Base-by-base conservation (phyloP, 2,888 invertebrate species). In the Drosophila testacea region DNA sequence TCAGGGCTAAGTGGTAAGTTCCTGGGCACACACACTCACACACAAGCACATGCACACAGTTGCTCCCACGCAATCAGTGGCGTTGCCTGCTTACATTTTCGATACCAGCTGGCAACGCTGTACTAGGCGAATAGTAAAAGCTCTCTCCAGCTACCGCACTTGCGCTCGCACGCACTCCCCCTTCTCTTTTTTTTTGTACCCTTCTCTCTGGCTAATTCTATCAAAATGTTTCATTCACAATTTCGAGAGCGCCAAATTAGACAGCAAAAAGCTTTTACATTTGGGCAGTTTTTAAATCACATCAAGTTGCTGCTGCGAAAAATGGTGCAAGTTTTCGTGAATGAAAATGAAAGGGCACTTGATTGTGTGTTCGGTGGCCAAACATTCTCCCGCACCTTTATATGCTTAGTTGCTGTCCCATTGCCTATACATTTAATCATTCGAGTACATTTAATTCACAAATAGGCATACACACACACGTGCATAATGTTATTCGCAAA, bases 1-100 rank as follows among this genome's bases (percentile, higher is more conserved):
- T 81, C 77, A 92, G 92, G 91, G 92, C 91, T 75, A 92, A 92
- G 75, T 92, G 92, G 93, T 92, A 85, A 91, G 93, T 91, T 81
- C 73, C 71, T 73, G 71, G 61, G 32, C 48, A 60, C 46, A 42
- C 44, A 42, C 44, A 41, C 47, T 38, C 38, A 62, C 28, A 50
- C 54, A 54, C 13, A 22, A 16, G 32, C 48, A 56, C 27, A 38
- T 47, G 39, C 16, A 46, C 44, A 66, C 59, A 30, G 13, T 11
- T 9, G 11, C 62, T 61, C 54, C 77, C 64, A 80, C 80, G 61
- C 77, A 68, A 39, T 70, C 42, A 42, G 46, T 47, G 68, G 63
- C 69, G 47, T 56, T 78, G 74, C 74, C 69, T 78, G 52, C 38
- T 36, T 38, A 52, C 28, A 41, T 41, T 36, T 67, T 65, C 16